A percentile compares a stretch with the other conserved stretches of the same genome.
Conservation (phyloP, 1,140 invertebrate genomes). For the Drosophila prosaltans region DNA sequence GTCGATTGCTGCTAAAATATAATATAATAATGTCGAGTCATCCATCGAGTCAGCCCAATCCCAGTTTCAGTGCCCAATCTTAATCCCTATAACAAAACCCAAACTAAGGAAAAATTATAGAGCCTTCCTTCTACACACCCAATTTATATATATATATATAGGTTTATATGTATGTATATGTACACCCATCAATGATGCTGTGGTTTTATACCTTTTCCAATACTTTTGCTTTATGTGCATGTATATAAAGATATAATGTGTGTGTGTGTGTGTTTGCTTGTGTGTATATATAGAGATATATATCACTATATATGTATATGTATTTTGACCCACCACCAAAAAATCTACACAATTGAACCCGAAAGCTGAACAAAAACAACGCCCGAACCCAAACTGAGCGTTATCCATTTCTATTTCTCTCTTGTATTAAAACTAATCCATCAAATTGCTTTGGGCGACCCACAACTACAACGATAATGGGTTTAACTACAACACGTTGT, state of each 20-base stretch:
- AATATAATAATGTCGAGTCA: slow-evolving; percentile 77
- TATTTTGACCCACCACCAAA: slow-evolving; percentile 61
- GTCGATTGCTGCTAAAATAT: slow-evolving; percentile 71
- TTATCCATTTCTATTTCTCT: slow-evolving; percentile 63
- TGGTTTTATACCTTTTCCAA: slow-evolving; percentile 74
- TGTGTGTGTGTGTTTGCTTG: slow-evolving; percentile 11
- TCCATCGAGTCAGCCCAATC: slow-evolving; percentile 58
- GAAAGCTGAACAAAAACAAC: slow-evolving; percentile 38
- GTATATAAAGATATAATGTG: slow-evolving; percentile 22
- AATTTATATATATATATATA: slow-evolving; percentile 1
- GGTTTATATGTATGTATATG: not conserved
- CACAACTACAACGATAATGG: slow-evolving; percentile 67
- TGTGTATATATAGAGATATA: slow-evolving; percentile 23
- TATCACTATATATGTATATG: slow-evolving; percentile 32
- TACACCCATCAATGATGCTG: slow-evolving; percentile 45
- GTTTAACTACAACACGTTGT: slow-evolving; percentile 59
- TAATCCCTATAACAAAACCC: slow-evolving; percentile 15
- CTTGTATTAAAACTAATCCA: slow-evolving; percentile 76
- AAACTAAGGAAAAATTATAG: slow-evolving; percentile 18
- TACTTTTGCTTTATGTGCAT: slow-evolving; percentile 43
- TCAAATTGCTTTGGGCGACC: slow-evolving; percentile 71
- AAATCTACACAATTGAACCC: slow-evolving; percentile 36
- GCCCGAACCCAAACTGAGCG: slow-evolving; percentile 50
- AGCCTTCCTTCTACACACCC: slow-evolving; percentile 29
- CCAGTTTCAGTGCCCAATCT: slow-evolving; percentile 23